Evolutionary conservation across 1,140 invertebrate genomes (phyloP).

Genomic region (Antheraea pernyi): DNA sequence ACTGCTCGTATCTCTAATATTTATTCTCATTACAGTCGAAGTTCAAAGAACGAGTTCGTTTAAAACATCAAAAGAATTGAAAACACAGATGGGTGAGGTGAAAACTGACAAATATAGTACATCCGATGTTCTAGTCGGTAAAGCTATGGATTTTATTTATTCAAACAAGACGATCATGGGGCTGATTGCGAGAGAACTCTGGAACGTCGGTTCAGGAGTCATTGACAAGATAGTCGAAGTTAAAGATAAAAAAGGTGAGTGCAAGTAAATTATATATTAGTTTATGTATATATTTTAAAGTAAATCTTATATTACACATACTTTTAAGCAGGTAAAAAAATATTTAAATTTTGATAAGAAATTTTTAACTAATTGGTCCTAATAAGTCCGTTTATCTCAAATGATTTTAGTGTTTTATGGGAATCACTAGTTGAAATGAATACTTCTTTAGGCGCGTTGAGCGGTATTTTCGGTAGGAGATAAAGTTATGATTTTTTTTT

Average conservation of each 20-base stretch:
- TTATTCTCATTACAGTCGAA: slow-evolving; percentile 16
- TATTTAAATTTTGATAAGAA: too few relatives aligned
- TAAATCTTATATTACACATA: too few relatives aligned
- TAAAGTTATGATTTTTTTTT: too few relatives aligned
- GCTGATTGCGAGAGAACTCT: slow-evolving; percentile 56
- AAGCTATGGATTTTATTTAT: slow-evolving; percentile 62
- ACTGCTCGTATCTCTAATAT: slow-evolving; percentile 14
- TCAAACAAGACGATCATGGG: slow-evolving; percentile 64
- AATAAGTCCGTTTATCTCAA: too few relatives aligned
- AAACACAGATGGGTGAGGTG: slow-evolving; percentile 39
- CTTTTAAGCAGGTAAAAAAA: too few relatives aligned
- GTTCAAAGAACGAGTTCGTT: slow-evolving; percentile 28
- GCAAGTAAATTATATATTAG: not conserved
- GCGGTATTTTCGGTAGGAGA: too few relatives aligned
- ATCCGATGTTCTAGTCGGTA: slow-evolving; percentile 50
- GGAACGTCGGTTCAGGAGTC: slow-evolving; percentile 55
- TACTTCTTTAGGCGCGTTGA: too few relatives aligned
- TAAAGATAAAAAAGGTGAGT: slow-evolving; percentile 49
- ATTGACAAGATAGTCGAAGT: slow-evolving; percentile 58
- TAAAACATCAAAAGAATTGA: slow-evolving; percentile 44
- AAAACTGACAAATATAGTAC: slow-evolving; percentile 44
- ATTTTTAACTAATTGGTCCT: too few relatives aligned
- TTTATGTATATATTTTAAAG: too few relatives aligned
- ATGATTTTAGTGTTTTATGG: too few relatives aligned
- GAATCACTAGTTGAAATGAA: too few relatives aligned